Evolutionary conservation across 2,113 vertebrate genomes (phyloP).

Genomic region (Prolemur simus): DNA sequence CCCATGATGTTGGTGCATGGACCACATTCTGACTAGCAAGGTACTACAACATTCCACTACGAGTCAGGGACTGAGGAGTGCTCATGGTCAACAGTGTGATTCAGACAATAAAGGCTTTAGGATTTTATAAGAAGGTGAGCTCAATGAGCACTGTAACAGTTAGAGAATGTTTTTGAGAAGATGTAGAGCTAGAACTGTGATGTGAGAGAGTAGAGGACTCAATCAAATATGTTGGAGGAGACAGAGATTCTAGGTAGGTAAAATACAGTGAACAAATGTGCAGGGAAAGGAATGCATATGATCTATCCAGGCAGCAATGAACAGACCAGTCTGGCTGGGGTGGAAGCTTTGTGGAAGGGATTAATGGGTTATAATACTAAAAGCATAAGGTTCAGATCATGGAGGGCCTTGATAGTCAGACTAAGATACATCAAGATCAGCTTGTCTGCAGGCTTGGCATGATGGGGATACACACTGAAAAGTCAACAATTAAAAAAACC

Average conservation of each 20-base stretch:
- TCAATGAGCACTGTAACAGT: neutral
- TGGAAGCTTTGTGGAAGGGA: neutral
- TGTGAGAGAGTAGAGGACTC: neutral
- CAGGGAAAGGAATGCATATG: neutral
- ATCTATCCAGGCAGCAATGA: neutral
- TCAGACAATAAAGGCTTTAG: neutral
- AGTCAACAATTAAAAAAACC: neutral
- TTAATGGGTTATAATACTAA: neutral
- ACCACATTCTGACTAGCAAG: neutral
- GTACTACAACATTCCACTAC: neutral
- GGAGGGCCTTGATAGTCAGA: neutral
- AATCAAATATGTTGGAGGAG: neutral
- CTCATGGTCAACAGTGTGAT: neutral
- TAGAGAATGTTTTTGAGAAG: neutral
- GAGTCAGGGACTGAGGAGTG: neutral
- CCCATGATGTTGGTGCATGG: neutral
- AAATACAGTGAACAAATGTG: neutral
- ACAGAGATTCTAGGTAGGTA: neutral
- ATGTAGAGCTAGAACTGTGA: neutral
- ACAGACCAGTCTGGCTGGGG: neutral
- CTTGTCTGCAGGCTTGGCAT: neutral
- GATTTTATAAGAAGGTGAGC: neutral
- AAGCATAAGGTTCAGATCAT: neutral
- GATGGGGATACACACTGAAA: neutral
- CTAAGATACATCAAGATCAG: neutral